Evolutionary conservation across 2,797 vertebrate species (phyloP).

Genomic region (Lophius americanus): DNA sequence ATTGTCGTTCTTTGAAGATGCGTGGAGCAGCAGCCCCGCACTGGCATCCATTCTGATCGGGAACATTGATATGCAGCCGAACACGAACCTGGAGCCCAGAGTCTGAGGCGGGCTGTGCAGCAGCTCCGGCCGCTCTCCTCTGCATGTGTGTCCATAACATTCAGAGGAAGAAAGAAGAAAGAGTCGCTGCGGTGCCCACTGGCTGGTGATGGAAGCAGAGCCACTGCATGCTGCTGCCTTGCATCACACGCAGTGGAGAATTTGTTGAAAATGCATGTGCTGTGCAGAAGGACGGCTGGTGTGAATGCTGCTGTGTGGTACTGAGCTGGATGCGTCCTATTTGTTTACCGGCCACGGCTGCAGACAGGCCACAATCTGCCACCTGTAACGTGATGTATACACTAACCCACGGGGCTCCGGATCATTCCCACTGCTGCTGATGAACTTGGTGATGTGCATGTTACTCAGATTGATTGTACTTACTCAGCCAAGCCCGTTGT

Average conservation of each 20-base stretch:
- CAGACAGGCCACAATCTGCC: conserved; percentile 68
- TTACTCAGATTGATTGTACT: conserved; percentile 29
- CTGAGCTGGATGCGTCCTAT: conserved; percentile 49
- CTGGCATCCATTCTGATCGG: conserved; percentile 64
- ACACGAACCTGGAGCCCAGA: conserved; percentile 45
- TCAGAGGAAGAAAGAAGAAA: conserved; percentile 74
- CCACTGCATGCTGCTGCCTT: conserved; percentile 77
- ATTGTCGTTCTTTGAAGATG: conserved; percentile 62
- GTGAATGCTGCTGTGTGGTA: conserved; percentile 14
- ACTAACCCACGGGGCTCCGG: conserved; percentile 23
- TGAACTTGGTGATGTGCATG: conserved; percentile 33
- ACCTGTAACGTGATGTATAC: conserved; percentile 75
- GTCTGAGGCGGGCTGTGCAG: conserved; percentile 53
- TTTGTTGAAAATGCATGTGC: conserved; percentile 73
- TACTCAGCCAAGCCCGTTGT: conserved; percentile 9
- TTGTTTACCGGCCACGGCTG: conserved; percentile 69
- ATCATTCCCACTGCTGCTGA: conserved; percentile 31
- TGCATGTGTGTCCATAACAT: conserved; percentile 82
- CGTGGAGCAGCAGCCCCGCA: conserved; percentile 50
- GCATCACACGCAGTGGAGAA: conserved; percentile 71
- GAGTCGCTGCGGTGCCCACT: conserved; percentile 74
- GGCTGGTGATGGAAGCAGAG: conserved; percentile 77
- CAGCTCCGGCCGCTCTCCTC: conserved; percentile 63
- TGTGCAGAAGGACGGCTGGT: background rate
- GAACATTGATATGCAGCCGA: conserved; percentile 61